Evolutionary conservation across 2,113 vertebrate genomes (phyloP).

Genomic region (Antechinus flavipes): DNA sequence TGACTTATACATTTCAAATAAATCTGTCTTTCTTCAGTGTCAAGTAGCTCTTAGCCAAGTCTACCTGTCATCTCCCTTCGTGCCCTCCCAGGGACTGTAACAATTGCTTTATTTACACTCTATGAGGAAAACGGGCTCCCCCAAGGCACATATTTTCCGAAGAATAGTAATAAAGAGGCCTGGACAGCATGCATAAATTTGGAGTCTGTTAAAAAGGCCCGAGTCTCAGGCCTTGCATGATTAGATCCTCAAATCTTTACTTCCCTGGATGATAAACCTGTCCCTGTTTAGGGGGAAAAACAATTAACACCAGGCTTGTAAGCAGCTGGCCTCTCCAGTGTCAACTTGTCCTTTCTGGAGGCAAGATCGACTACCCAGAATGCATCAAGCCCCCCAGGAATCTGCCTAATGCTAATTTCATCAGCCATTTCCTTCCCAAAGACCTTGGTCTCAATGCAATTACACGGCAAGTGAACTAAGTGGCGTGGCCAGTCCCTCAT

Average conservation of each 20-base stretch:
- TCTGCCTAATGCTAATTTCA: slow-evolving; percentile 94
- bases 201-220: slow-evolving; percentile 53
- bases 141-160: slow-evolving; percentile 54
- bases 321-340: slow-evolving; percentile 86
- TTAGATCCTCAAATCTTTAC: slow-evolving; percentile 83
- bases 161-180: slow-evolving; percentile 52
- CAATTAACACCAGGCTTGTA: slow-evolving; percentile 89
- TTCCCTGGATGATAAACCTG: slow-evolving; percentile 88
- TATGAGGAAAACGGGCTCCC: slow-evolving; percentile 43
- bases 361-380: slow-evolving; percentile 89
- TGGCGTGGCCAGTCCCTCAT: slow-evolving; percentile 69
- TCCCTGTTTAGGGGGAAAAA: slow-evolving; percentile 86
- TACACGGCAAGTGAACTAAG: slow-evolving; percentile 89
- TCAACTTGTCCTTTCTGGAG: slow-evolving; percentile 92
- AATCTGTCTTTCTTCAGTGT: slow-evolving; percentile 44
- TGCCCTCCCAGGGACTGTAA: slow-evolving; percentile 43
- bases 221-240: slow-evolving; percentile 78
- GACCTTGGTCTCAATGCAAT: slow-evolving; percentile 93
- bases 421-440: slow-evolving; percentile 91
- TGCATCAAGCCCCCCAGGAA: slow-evolving; percentile 83
- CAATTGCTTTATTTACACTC: slow-evolving; percentile 58
- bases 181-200: slow-evolving; percentile 40
- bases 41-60: slow-evolving; percentile 2
- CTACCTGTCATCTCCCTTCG: slow-evolving; percentile 55
- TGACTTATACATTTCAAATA: not conserved